Evolutionary conservation across 1,140 invertebrate species (phyloP), one percentile per base, ranked within the genome.

Genomic region (Himalopsyche phryganea): DNA sequence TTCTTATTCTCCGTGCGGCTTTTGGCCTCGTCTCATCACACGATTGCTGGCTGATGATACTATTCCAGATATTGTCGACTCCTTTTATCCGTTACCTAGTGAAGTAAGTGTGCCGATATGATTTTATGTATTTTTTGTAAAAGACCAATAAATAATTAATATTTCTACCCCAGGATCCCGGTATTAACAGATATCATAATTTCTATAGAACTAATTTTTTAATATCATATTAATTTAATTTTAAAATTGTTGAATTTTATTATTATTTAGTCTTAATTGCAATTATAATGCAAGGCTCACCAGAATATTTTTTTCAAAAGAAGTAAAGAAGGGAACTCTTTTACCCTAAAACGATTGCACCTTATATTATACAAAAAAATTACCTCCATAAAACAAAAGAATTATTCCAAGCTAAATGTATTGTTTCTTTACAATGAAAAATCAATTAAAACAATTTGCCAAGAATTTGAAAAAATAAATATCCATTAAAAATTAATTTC

Each of bases 1-100:
- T 83, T 95, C 95, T 0, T 99, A 98, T 74, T 93, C 98, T 70
- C 97, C 97, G 0, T 92, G 91, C 63, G 97, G 97, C 0, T 99
- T 99, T 74, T 98, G 96, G 97, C 92, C 96, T 0, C 78, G 96
- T 7, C 80, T 99, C 2, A 93, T 96, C 10, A 94, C 94, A 0
- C 77, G 96, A 15, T 86, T 98, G 45, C 73, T 98, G 18, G 93
- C 93, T 0, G 96, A 98, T 71, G 89, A 94, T 61, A 81, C 86
- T 9, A 86, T 95, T 18, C 83, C 90, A 1, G 88, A 91, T 54
- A 91, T 92, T n/a, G 85, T 93, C 1, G 73, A 85, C 51, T 76
- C 77, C 7, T 85, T 88, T 66, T 90, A 88, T 70, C 72, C 77
- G 35, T 68, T 85, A 15, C 85, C 86, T 0, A 77, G 80, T 65